Evolutionary conservation across 1,140 invertebrate species (phyloP).

Genomic region (Xylocopa sonorina): DNA sequence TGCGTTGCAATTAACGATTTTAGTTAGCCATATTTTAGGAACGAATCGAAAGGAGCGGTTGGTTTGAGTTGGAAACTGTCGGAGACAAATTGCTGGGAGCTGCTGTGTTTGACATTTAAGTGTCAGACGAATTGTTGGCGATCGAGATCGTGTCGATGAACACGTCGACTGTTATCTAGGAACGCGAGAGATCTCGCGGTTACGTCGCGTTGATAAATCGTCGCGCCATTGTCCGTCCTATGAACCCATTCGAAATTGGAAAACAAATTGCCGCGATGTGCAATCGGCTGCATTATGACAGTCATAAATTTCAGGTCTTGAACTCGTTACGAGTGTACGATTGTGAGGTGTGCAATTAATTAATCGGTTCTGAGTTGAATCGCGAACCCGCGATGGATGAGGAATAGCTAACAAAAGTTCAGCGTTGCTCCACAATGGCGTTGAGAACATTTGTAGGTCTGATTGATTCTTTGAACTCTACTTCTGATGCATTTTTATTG

Average conservation of each 20-base stretch:
- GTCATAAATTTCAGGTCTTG: conserved; percentile 43
- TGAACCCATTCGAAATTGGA: background rate
- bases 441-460: background rate
- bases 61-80: too few relatives aligned
- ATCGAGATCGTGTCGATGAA: background rate
- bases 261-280: conserved; percentile 49
- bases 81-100: too few relatives aligned
- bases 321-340: background rate
- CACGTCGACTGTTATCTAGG: background rate
- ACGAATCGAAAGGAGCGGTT: too few relatives aligned
- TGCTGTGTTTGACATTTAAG: background rate
- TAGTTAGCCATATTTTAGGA: too few relatives aligned
- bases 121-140: background rate
- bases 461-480: background rate
- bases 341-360: background rate
- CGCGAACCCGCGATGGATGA: background rate
- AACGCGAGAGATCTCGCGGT: conserved; percentile 20
- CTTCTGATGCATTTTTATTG: background rate
- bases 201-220: conserved; percentile 52
- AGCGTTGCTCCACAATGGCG: background rate
- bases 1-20: too few relatives aligned
- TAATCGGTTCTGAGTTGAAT: background rate
- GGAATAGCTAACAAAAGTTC: background rate
- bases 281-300: conserved; percentile 41
- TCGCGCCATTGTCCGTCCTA: conserved; percentile 38